Percentiles rank a stretch among this genome's conserved stretches.
Evolutionary conservation across 2,113 vertebrate species (phyloP).

Genomic region (Glaucomys volans): DNA sequence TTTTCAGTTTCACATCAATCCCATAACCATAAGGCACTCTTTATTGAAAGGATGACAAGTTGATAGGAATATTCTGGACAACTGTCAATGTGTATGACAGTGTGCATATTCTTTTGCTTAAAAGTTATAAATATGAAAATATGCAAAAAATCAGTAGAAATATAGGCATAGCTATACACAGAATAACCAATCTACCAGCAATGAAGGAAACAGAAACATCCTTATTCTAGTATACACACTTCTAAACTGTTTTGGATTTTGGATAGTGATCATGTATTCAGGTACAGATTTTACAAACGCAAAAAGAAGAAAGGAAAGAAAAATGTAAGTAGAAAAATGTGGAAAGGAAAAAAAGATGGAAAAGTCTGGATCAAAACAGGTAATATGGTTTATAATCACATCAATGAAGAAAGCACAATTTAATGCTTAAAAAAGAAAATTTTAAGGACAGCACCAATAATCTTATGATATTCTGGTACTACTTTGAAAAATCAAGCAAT

Average conservation of each 20-base stretch:
- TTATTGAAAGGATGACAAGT: not conserved
- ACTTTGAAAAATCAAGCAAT: slow-evolving; percentile 7
- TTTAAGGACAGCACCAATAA: slow-evolving; percentile 8
- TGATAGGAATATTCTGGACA: slow-evolving; percentile 21
- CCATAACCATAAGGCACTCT: not conserved
- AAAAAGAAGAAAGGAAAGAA: not conserved
- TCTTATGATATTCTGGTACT: not conserved
- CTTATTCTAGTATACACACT: not conserved
- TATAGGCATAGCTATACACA: not conserved
- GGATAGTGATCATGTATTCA: not conserved
- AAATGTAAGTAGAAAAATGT: not conserved
- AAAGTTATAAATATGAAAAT: not conserved
- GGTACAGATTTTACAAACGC: not conserved
- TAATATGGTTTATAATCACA: not conserved
- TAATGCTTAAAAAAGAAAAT: slow-evolving; percentile 42
- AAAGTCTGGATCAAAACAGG: not conserved
- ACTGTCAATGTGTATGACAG: not conserved
- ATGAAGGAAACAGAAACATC: slow-evolving; percentile 6
- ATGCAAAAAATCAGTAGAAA: not conserved
- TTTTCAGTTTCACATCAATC: slow-evolving; percentile 8
- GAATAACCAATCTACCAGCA: not conserved
- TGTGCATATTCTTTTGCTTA: not conserved
- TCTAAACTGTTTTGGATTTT: not conserved
- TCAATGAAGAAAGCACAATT: slow-evolving; percentile 27
- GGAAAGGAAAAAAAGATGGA: not conserved